phyloP scores from a whole-genome alignment of 2,888 invertebrate genomes.

The Cryptophagus acutangulus region DNA sequence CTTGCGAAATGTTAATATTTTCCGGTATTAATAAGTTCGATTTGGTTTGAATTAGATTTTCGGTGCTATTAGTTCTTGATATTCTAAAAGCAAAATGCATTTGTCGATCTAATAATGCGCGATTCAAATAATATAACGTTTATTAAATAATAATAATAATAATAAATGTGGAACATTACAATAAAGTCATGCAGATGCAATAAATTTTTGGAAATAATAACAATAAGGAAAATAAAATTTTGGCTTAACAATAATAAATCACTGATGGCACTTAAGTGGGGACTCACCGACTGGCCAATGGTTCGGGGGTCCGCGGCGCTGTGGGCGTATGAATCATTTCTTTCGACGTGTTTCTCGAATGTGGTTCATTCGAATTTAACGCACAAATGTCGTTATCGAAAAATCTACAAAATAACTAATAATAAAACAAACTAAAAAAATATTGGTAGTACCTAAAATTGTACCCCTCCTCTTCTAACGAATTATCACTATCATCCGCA shows the following conservation, averaged over 20 bases:
- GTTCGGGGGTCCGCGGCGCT: constrained; percentile 61
- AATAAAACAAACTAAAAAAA: constrained; percentile 31
- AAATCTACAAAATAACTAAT: constrained; percentile 38
- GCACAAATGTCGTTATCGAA: constrained; percentile 48
- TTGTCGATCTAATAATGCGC: too few species aligned
- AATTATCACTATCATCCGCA: constrained; percentile 63
- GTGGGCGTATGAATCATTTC: constrained; percentile 57
- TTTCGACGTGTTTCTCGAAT: constrained; percentile 47
- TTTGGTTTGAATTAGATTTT: neutral
- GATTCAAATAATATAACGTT: too few species aligned
- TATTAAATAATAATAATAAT: too few species aligned
- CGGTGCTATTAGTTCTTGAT: neutral
- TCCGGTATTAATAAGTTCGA: neutral
- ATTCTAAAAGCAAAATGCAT: neutral
- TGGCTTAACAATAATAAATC: too few species aligned
- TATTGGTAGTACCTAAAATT: constrained; percentile 49
- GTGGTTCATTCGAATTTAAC: constrained; percentile 38
- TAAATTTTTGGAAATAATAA: too few species aligned
- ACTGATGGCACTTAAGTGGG: too few species aligned
- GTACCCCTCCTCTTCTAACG: constrained; percentile 56
- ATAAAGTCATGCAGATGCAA: too few species aligned
- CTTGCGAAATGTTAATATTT: neutral
- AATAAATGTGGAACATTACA: too few species aligned
- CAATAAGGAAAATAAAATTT: too few species aligned
- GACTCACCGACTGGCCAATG: constrained; percentile 47